Percentiles rank a stretch among this genome's conserved stretches.
Evolutionary conservation across 2,113 vertebrate species (phyloP).

Genomic region (Aptenodytes forsteri): DNA sequence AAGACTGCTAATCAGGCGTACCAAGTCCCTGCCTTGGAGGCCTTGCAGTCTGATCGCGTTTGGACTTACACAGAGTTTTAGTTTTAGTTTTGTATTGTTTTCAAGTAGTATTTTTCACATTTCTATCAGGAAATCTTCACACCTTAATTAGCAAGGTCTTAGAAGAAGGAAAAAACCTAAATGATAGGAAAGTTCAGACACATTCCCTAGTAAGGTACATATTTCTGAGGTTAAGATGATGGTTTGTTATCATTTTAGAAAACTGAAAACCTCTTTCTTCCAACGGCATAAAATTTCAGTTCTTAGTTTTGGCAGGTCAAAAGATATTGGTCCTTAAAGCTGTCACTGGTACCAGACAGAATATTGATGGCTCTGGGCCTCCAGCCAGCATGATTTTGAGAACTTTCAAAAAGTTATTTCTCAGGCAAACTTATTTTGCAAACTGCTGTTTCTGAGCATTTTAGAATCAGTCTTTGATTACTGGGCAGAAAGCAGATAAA

Average conservation of each 20-base stretch:
- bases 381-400: neutral
- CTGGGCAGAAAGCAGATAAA: neutral
- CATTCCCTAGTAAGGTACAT: neutral
- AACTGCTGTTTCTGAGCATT: neutral
- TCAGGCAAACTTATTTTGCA: neutral
- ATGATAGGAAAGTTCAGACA: neutral
- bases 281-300: neutral
- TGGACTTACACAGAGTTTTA: neutral
- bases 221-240: neutral
- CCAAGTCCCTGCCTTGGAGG: neutral
- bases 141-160: neutral
- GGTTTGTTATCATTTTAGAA: neutral
- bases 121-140: neutral
- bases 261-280: neutral
- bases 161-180: neutral
- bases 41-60: neutral
- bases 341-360: slow-evolving; percentile 4
- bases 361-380: slow-evolving; percentile 13
- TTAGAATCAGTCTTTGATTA: neutral
- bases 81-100: neutral
- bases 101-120: neutral
- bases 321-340: slow-evolving; percentile 21
- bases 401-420: slow-evolving; percentile 6
- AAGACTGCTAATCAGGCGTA: neutral
- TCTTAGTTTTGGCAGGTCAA: neutral